A percentile compares a stretch with the other conserved stretches of the same genome.
Conservation (phyloP, 2,797 vertebrate species). For the Buceros bicornis region DNA sequence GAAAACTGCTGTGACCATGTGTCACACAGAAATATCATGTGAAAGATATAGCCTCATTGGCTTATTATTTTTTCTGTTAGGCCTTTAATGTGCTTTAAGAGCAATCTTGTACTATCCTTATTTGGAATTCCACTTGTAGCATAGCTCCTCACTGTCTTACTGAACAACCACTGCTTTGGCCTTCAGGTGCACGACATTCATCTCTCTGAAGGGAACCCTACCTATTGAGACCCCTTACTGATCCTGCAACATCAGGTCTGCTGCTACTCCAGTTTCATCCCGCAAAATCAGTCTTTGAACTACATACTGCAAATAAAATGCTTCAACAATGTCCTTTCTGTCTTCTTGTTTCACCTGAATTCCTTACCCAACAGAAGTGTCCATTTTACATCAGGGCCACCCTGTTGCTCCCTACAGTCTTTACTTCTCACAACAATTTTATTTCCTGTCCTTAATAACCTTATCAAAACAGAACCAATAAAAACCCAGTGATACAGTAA, state of each 20-base stretch:
- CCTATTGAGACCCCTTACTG: background rate
- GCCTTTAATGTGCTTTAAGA: background rate
- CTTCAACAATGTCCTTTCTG: accelerated
- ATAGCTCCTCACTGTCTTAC: background rate
- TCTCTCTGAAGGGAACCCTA: background rate
- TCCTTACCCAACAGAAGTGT: background rate
- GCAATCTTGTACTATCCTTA: background rate
- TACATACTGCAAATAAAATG: background rate
- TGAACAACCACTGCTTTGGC: background rate
- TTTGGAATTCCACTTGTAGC: background rate
- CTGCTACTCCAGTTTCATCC: background rate
- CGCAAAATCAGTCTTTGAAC: background rate
- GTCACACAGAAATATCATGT: background rate
- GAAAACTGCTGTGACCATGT: background rate
- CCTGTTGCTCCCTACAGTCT: background rate
- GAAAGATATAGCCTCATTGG: background rate
- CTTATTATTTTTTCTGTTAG: background rate
- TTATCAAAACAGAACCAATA: background rate
- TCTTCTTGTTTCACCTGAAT: background rate
- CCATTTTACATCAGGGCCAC: accelerated
- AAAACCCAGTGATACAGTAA: background rate
- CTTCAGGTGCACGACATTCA: background rate
- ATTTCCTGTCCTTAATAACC: background rate
- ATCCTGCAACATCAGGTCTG: background rate
- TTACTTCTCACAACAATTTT: background rate